Evolutionary conservation across 1,140 invertebrate genomes (phyloP).

Genomic region (Dreissena polymorpha): DNA sequence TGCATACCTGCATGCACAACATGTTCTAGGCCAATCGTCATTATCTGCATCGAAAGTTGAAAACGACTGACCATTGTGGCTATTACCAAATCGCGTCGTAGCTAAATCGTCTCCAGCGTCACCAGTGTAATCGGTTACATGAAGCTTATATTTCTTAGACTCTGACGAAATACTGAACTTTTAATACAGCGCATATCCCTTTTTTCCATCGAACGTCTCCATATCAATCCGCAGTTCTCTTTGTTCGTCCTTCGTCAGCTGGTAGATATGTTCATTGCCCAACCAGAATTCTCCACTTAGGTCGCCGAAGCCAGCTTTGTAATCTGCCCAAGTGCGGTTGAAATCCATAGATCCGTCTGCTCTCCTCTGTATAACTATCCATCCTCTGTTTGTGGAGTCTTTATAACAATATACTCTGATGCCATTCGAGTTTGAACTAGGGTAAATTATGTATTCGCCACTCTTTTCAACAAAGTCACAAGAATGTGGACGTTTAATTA

Average conservation of each 20-base stretch:
- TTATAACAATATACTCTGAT: no score
- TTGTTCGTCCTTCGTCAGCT: slow-evolving; percentile 12
- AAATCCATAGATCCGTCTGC: slow-evolving; percentile 34
- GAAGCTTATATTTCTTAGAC: slow-evolving; percentile 9
- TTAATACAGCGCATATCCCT: slow-evolving; percentile 17
- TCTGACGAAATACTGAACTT: background rate
- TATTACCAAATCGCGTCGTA: no score
- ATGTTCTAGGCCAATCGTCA: background rate
- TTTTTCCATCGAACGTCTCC: slow-evolving; percentile 20
- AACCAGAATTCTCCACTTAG: slow-evolving; percentile 35
- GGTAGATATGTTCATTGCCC: slow-evolving; percentile 31
- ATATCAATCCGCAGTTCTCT: slow-evolving; percentile 18
- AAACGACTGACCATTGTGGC: slow-evolving; percentile 41
- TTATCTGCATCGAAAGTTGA: slow-evolving; percentile 41
- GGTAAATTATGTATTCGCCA: no score
- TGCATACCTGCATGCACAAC: slow-evolving; percentile 27
- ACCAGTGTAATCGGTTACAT: slow-evolving; percentile 32
- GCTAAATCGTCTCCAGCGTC: slow-evolving; percentile 13
- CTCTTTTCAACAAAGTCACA: no score
- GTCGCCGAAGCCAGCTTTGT: slow-evolving; percentile 45
- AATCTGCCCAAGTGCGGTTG: slow-evolving; percentile 31
- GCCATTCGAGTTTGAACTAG: no score
- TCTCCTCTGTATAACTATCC: slow-evolving; percentile 30
- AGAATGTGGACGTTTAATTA: no score
- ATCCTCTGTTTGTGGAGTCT: no score